A percentile compares a stretch with the other conserved stretches of the same genome.
These are phyloP conservation scores for Ophonus ardosiacus DNA, from an alignment of 2,888 invertebrate species.

Conservation along the genomic window DNA sequence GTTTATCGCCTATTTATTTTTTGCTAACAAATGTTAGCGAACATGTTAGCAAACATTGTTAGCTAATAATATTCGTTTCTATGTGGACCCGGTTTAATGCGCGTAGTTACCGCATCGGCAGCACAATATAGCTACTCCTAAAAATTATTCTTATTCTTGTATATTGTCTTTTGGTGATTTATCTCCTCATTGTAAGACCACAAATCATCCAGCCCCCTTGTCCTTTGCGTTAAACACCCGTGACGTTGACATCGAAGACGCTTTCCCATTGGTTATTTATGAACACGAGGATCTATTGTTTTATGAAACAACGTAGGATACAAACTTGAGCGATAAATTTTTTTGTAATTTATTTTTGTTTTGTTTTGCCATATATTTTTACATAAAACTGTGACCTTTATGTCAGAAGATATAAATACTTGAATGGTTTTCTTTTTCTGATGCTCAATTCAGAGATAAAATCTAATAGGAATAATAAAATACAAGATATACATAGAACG, in stretches of 20 bases:
- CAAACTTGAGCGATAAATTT: constrained; percentile 48
- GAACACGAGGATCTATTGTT: constrained; percentile 58
- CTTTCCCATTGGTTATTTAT: constrained; percentile 50
- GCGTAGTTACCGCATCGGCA: too few species aligned
- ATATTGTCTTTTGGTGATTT: not conserved
- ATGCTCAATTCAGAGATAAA: not conserved
- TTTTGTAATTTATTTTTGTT: constrained; percentile 52
- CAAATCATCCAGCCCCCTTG: not conserved
- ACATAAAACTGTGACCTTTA: constrained; percentile 45
- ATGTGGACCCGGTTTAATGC: too few species aligned
- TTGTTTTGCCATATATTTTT: constrained; percentile 37
- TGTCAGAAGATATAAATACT: constrained; percentile 42
- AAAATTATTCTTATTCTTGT: too few species aligned
- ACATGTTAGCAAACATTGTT: too few species aligned
- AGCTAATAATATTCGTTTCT: too few species aligned
- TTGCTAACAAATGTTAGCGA: too few species aligned
- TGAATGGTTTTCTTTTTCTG: constrained; percentile 27
- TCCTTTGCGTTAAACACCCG: constrained; percentile 1
- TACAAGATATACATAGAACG: not conserved
- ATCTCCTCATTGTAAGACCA: not conserved
- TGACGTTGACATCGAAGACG: constrained; percentile 47
- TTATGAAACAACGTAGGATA: constrained; percentile 44
- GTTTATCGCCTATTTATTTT: too few species aligned
- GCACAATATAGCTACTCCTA: too few species aligned
- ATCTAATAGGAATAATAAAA: constrained; percentile 6